Evolutionary conservation across 2,797 vertebrate genomes (phyloP).

Genomic region (Chelidonichthys spinosus): DNA sequence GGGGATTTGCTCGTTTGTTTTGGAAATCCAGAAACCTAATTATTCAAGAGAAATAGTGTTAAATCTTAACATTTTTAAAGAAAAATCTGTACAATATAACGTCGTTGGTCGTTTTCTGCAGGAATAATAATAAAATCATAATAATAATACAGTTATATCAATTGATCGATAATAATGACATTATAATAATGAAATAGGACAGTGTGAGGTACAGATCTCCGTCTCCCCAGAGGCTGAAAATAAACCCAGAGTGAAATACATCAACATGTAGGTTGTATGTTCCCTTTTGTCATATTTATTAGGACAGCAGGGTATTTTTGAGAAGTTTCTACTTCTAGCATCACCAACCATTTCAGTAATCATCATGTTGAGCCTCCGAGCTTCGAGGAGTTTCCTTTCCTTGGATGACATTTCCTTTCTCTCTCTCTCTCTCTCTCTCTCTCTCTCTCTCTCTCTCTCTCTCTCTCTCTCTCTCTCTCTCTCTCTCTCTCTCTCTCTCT

Average conservation of each 20-base stretch:
- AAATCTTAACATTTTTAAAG: fast-evolving
- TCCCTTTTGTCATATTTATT: neutral
- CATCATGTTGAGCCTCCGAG: neutral
- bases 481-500: no score
- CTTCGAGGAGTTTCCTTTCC: no score
- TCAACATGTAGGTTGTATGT: no score
- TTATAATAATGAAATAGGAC: neutral
- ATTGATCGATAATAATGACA: neutral
- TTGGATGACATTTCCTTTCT: no score
- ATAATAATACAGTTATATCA: no score
- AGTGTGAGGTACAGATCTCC: neutral
- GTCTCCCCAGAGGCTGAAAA: neutral
- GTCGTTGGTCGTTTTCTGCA: neutral
- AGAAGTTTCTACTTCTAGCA: neutral
- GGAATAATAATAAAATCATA: neutral
- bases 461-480: slow-evolving; percentile 37
- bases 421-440: slow-evolving; percentile 16
- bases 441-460: slow-evolving; percentile 37
- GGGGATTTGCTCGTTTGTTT: no score
- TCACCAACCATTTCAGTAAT: neutral
- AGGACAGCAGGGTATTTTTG: neutral
- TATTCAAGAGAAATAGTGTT: neutral
- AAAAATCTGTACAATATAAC: neutral
- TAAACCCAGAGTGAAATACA: neutral
- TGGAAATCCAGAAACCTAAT: neutral